A percentile compares a stretch with the other conserved stretches of the same genome.
Evolutionary conservation across 2,888 invertebrate species (phyloP).

Genomic region (Deilephila porcellus): DNA sequence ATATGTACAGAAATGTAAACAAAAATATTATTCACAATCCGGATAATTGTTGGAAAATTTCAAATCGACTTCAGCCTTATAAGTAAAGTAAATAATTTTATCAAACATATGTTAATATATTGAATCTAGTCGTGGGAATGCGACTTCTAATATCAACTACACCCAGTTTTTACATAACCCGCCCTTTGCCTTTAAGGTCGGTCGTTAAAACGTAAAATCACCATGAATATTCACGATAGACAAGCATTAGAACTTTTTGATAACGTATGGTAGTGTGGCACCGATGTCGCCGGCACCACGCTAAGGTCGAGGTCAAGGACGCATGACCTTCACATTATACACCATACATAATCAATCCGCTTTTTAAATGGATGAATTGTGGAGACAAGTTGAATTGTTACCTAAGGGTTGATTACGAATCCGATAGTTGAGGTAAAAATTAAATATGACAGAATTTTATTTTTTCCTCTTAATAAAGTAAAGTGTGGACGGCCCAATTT

Average conservation of each 20-base stretch:
- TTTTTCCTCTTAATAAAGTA: too few species aligned
- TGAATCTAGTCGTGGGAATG: background rate
- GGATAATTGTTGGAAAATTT: too few species aligned
- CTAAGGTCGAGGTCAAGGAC: constrained; percentile 17
- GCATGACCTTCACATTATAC: constrained; percentile 2
- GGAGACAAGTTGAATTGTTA: background rate
- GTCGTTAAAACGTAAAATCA: background rate
- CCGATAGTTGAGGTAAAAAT: too few species aligned
- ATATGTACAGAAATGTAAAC: too few species aligned
- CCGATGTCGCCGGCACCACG: constrained; percentile 5
- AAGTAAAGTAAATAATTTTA: too few species aligned
- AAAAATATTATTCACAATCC: too few species aligned
- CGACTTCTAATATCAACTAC: background rate
- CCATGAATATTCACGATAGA: constrained; percentile 6
- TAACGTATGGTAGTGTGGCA: background rate
- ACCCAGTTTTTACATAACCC: background rate
- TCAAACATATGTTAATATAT: too few species aligned
- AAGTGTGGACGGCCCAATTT: too few species aligned
- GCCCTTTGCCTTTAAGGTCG: background rate
- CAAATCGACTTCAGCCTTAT: too few species aligned
- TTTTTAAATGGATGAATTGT: constrained; percentile 4
- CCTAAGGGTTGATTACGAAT: background rate
- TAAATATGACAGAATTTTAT: too few species aligned
- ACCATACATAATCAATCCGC: background rate
- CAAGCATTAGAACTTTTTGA: background rate